These are phyloP conservation scores for Cephus spinipes DNA, from an alignment of 2,888 invertebrate species.

Conservation along the genomic window DNA sequence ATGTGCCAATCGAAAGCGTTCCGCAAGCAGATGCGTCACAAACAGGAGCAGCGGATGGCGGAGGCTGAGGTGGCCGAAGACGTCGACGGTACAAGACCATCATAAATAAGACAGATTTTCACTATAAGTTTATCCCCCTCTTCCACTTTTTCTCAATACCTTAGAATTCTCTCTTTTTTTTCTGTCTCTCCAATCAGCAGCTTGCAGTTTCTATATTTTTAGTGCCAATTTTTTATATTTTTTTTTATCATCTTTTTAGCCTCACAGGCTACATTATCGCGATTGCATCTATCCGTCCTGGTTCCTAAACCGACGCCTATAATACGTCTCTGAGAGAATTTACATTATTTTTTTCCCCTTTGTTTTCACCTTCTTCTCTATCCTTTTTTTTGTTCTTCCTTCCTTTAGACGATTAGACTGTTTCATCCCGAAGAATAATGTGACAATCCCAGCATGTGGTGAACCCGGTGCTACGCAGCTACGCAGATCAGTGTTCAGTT, in stretches of 20 bases:
- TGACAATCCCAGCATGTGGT: conserved; percentile 2
- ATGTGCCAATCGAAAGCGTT: conserved; percentile 82
- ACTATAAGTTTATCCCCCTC: too few species aligned
- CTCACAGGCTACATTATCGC: too few species aligned
- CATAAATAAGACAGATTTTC: conserved; percentile 5
- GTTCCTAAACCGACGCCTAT: too few species aligned
- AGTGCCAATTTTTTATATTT: conserved; percentile 1
- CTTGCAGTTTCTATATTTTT: conserved; percentile 21
- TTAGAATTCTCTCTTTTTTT: conserved; percentile 20
- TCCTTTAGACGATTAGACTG: too few species aligned
- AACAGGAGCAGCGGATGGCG: conserved; percentile 70
- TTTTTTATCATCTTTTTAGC: conserved; percentile 15
- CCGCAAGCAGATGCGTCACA: conserved; percentile 75
- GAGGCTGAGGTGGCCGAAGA: conserved; percentile 66
- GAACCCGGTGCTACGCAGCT: neutral
- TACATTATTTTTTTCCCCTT: too few species aligned
- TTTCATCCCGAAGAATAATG: too few species aligned
- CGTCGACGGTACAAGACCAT: conserved; percentile 58
- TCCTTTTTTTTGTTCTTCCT: neutral
- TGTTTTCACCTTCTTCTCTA: neutral
- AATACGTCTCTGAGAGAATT: too few species aligned
- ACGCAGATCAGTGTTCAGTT: neutral
- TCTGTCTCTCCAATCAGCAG: conserved; percentile 26
- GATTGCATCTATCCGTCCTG: too few species aligned
- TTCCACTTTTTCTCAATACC: neutral